phyloP scores from a whole-genome alignment of 2,113 vertebrate genomes.

The Albula glossodonta region DNA sequence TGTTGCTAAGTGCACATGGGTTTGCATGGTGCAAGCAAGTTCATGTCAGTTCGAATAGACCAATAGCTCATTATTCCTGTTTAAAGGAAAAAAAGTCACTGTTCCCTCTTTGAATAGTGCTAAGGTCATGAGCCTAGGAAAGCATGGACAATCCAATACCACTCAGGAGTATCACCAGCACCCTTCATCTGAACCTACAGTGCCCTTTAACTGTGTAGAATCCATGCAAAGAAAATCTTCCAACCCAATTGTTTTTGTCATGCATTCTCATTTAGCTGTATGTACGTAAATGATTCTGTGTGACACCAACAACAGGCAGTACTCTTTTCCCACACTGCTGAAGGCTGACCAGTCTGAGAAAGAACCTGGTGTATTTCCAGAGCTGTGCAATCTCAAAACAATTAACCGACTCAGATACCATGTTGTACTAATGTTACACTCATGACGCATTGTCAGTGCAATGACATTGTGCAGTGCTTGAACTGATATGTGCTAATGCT shows the following conservation, averaged over 20 bases:
- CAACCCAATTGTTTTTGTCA: neutral
- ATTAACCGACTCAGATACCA: neutral
- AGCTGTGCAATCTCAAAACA: neutral
- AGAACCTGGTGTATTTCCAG: neutral
- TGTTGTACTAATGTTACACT: neutral
- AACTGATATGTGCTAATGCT: neutral
- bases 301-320: neutral
- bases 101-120: neutral
- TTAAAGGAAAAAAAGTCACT: neutral
- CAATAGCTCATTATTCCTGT: neutral
- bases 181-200: neutral
- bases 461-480: neutral
- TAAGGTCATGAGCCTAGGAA: neutral
- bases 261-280: neutral
- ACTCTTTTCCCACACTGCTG: neutral
- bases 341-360: too few species aligned
- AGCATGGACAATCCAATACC: neutral
- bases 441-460: too few species aligned
- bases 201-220: neutral
- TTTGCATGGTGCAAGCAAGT: conserved; percentile 29
- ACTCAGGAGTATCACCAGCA: neutral
- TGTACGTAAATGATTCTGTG: too few species aligned
- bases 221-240: neutral
- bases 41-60: neutral
- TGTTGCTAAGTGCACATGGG: neutral